These are phyloP conservation scores for Vireo griseus DNA, from an alignment of 2,797 vertebrate genomes.

Conservation along the genomic window DNA sequence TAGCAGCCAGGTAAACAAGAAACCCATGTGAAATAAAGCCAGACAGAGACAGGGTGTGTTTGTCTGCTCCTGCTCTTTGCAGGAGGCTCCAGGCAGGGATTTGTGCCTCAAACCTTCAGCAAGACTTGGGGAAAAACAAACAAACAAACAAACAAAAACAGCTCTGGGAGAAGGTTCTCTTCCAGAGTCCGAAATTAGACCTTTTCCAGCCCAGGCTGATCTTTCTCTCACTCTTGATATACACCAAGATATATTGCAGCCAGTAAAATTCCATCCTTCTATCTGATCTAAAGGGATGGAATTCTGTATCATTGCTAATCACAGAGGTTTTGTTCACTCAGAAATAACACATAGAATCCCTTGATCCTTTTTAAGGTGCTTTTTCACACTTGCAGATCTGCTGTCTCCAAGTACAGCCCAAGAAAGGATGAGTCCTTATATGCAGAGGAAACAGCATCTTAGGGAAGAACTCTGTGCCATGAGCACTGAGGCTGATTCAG, in stretches of 20 bases:
- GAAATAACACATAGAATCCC: background rate
- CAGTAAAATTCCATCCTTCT: background rate
- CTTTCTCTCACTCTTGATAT: background rate
- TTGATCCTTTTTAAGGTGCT: background rate
- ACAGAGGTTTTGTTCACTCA: background rate
- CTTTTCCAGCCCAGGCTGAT: background rate
- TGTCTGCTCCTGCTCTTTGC: background rate
- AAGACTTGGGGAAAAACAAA: background rate
- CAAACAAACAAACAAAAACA: background rate
- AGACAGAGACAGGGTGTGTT: background rate
- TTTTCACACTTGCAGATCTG: background rate
- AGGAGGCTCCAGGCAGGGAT: background rate
- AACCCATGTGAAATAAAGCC: constrained; percentile 22
- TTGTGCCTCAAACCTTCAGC: background rate
- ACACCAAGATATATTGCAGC: background rate
- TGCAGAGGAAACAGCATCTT: background rate
- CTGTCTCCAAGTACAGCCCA: background rate
- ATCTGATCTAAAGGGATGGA: background rate
- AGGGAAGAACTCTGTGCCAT: background rate
- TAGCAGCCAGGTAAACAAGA: constrained; percentile 55
- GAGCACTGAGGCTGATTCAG: background rate
- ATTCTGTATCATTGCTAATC: background rate
- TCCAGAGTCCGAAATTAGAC: background rate
- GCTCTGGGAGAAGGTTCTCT: background rate
- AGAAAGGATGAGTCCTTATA: background rate